A percentile compares a stretch with the other conserved stretches of the same genome.
Conservation (phyloP, 2,113 vertebrate species). For the Nycticebus coucang region DNA sequence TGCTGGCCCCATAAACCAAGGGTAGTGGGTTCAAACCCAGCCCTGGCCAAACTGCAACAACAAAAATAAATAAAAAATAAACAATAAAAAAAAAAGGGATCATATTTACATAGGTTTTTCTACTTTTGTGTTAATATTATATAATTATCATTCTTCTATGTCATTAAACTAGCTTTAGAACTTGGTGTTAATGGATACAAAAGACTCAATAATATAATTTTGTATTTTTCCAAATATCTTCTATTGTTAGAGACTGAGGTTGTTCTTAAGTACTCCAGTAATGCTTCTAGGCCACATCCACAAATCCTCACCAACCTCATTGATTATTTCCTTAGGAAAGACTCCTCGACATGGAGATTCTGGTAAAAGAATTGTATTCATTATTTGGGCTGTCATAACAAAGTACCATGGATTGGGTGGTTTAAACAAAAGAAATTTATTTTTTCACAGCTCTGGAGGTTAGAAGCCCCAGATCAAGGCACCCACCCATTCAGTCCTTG, state of each 20-base stretch:
- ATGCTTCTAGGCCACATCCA: neutral
- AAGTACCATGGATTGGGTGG: neutral
- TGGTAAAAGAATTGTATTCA: neutral
- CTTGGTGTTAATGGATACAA: neutral
- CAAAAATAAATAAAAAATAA: no score
- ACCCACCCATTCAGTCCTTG: neutral
- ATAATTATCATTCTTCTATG: neutral
- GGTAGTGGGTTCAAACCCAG: no score
- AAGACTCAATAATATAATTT: neutral
- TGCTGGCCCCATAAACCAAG: no score
- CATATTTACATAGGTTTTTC: neutral
- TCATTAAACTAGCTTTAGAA: neutral
- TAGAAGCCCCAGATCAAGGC: neutral
- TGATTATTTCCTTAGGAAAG: neutral
- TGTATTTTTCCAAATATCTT: neutral
- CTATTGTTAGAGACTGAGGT: neutral
- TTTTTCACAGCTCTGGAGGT: neutral
- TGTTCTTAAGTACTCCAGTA: neutral
- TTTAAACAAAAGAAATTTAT: neutral
- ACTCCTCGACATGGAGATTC: neutral
- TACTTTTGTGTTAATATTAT: constrained; percentile 1
- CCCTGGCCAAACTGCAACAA: no score
- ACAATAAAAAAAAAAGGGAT: no score
- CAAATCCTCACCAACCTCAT: neutral
- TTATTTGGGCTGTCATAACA: neutral